Conservation (phyloP, 2,113 vertebrate genomes). For the Triplophysa rosa region DNA sequence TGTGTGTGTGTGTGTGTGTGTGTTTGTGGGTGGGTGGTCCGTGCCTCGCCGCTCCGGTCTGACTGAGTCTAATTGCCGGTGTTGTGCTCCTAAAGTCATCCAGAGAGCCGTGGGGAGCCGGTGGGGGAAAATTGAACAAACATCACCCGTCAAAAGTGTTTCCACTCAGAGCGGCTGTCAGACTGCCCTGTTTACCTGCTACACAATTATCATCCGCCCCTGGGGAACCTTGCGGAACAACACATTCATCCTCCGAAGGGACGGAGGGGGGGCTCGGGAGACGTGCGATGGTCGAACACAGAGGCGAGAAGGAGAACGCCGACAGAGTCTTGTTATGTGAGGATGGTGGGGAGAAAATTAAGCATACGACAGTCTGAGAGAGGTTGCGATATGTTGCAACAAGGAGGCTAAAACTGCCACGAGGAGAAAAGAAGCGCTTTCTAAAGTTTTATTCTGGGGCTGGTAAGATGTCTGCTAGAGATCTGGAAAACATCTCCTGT, state of each 20-base stretch:
- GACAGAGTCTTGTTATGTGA: conserved; percentile 8
- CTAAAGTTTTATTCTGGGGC: background rate
- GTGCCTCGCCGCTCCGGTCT: conserved; percentile 47
- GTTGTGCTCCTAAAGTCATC: conserved; percentile 51
- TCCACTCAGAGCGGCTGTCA: conserved; percentile 71
- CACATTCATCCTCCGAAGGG: conserved; percentile 18
- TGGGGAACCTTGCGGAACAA: conserved; percentile 36
- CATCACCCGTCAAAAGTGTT: conserved; percentile 72
- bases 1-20: no score
- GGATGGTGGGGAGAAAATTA: background rate
- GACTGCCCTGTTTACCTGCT: conserved; percentile 69
- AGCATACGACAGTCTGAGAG: background rate
- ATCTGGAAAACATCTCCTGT: no score
- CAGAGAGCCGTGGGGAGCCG: conserved; percentile 42
- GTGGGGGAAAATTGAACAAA: conserved; percentile 75
- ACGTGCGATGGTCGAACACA: background rate
- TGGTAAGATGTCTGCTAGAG: no score
- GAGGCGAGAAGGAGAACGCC: background rate
- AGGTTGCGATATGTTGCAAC: background rate
- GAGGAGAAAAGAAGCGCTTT: background rate
- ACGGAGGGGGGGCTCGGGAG: background rate
- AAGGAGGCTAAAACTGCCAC: background rate
- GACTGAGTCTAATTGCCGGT: conserved; percentile 54
- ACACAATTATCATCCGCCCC: conserved; percentile 53
- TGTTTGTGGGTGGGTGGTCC: conserved; percentile 39